phyloP scores from a whole-genome alignment of 2,888 invertebrate species.

The Spatulosminthurus flaviceps region DNA sequence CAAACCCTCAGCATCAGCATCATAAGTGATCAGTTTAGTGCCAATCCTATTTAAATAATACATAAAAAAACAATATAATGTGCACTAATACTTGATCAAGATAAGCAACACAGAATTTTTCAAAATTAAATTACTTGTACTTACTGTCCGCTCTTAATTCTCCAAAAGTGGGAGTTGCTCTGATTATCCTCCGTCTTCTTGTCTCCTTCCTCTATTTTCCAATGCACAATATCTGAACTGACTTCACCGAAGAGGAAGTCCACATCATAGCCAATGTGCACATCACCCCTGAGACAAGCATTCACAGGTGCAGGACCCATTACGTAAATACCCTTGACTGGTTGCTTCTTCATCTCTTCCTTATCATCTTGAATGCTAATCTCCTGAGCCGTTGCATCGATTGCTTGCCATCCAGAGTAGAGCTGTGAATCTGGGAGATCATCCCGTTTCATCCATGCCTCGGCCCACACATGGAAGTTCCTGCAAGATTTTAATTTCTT shows the following conservation, averaged over 20 bases:
- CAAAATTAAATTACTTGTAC: no score
- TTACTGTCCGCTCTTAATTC: no score
- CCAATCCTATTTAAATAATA: no score
- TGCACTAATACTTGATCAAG: no score
- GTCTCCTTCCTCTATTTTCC: slow-evolving; percentile 78
- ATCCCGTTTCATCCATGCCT: slow-evolving; percentile 90
- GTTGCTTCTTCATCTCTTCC: no score
- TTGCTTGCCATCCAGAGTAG: slow-evolving; percentile 92
- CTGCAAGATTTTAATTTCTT: slow-evolving; percentile 65
- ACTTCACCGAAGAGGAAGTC: slow-evolving; percentile 91
- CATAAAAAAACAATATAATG: no score
- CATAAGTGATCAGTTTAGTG: no score
- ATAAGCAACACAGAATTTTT: no score
- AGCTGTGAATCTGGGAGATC: slow-evolving; percentile 72
- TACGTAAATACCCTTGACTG: slow-evolving; percentile 73
- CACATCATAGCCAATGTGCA: slow-evolving; percentile 82
- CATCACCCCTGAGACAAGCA: slow-evolving; percentile 73
- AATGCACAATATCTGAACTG: slow-evolving; percentile 90
- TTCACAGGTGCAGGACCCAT: slow-evolving; percentile 88
- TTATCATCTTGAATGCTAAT: slow-evolving; percentile 69
- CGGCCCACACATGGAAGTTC: slow-evolving; percentile 97
- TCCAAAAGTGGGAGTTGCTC: no score
- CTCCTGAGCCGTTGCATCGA: slow-evolving; percentile 93
- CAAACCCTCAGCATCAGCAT: no score
- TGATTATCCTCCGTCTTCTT: no score